Conservation (phyloP, 2,113 vertebrate species). For the Pterocles orientalis region DNA sequence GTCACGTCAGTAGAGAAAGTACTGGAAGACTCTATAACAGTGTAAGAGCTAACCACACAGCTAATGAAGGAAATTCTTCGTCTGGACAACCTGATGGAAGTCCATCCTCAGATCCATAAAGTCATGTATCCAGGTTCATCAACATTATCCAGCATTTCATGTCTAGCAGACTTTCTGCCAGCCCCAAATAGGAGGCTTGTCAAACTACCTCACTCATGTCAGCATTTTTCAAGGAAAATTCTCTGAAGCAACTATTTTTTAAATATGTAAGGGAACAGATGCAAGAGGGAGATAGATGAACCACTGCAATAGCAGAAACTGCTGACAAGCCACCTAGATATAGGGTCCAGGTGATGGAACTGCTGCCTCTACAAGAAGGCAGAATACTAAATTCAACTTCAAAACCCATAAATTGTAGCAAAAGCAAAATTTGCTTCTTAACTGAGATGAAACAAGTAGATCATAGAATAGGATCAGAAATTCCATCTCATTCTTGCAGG, state of each 20-base stretch:
- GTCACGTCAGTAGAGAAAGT: not conserved
- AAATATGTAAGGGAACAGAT: not conserved
- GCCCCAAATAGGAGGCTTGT: not conserved
- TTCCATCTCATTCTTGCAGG: not conserved
- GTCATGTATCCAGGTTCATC: not conserved
- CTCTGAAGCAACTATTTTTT: not conserved
- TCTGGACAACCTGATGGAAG: not conserved
- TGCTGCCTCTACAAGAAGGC: not conserved
- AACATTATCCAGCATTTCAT: not conserved
- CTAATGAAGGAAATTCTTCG: not conserved
- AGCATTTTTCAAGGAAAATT: conserved; percentile 12
- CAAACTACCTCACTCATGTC: not conserved
- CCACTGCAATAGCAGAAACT: not conserved
- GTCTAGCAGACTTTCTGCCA: not conserved
- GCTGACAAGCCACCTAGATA: not conserved
- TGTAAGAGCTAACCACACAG: not conserved
- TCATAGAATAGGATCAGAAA: not conserved
- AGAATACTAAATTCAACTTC: not conserved
- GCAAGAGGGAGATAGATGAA: conserved; percentile 7
- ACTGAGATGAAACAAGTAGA: not conserved
- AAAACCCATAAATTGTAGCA: not conserved
- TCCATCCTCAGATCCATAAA: not conserved
- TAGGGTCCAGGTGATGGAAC: not conserved
- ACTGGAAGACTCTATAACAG: not conserved
- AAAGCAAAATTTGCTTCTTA: conserved; percentile 4